These are phyloP conservation scores for Ondatra zibethicus DNA, from an alignment of 2,113 vertebrate species.

Conservation along the genomic window DNA sequence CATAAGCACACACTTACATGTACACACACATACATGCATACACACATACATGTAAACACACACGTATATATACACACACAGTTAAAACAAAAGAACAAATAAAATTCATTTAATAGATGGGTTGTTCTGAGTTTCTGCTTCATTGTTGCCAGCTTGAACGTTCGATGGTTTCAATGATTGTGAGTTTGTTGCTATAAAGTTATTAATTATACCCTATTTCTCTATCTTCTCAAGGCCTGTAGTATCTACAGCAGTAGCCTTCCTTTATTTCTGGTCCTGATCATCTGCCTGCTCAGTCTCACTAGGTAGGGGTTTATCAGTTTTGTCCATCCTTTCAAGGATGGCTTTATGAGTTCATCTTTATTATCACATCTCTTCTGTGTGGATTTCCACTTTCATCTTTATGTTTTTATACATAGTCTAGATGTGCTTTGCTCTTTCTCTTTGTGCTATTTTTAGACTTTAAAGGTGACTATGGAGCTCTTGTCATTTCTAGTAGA, in stretches of 20 bases:
- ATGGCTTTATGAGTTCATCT: slow-evolving; percentile 17
- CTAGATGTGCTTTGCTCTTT: background rate
- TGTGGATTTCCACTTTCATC: background rate
- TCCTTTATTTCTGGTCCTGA: background rate
- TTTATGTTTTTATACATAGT: background rate
- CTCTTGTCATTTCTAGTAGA: background rate
- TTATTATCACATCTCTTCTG: background rate
- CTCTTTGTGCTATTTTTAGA: background rate
- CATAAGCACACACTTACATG: background rate
- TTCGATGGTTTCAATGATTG: background rate
- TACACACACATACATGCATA: background rate
- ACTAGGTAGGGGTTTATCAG: background rate
- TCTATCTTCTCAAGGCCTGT: background rate
- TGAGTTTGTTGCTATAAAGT: background rate
- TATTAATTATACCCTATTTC: background rate
- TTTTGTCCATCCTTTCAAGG: background rate
- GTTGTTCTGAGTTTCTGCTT: background rate
- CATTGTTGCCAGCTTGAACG: background rate
- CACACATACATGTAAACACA: too few species aligned
- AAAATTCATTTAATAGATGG: background rate
- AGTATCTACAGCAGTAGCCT: background rate
- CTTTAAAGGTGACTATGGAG: background rate
- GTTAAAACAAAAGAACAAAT: background rate
- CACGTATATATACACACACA: background rate
- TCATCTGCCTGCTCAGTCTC: background rate